These are phyloP conservation scores for Atopsyche davidsoni DNA, from an alignment of 1,140 invertebrate species.

Conservation along the genomic window DNA sequence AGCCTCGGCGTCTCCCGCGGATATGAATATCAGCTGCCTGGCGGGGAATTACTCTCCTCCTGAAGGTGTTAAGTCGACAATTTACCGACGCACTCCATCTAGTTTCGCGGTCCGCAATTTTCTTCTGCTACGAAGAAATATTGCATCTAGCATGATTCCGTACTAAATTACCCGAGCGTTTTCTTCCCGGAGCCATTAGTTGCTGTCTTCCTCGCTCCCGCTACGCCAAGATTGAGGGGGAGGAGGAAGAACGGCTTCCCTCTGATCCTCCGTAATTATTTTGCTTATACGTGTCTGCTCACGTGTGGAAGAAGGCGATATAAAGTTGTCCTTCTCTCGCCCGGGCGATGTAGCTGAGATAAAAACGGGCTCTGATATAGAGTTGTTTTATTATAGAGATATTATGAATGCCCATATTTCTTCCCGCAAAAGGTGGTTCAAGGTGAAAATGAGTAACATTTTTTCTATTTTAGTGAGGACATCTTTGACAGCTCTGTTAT, in stretches of 20 bases:
- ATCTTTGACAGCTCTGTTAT: too few relatives aligned
- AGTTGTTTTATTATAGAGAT: conserved; percentile 24
- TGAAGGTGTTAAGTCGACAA: conserved; percentile 2
- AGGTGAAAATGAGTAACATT: too few relatives aligned
- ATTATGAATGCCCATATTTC: conserved; percentile 19
- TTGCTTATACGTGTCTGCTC: neutral
- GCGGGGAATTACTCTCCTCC: neutral
- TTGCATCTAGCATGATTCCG: conserved; percentile 11
- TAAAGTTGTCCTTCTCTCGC: conserved; percentile 14
- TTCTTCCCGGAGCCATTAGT: neutral
- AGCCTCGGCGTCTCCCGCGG: too few relatives aligned
- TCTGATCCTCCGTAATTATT: conserved; percentile 6
- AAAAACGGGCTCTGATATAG: conserved; percentile 17
- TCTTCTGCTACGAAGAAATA: conserved; percentile 8
- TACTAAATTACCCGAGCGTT: conserved; percentile 10
- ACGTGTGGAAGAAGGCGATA: neutral
- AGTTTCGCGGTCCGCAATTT: conserved; percentile 5
- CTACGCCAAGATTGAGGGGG: neutral
- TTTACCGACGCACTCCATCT: neutral
- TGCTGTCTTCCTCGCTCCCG: conserved; percentile 1
- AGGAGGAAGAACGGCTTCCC: neutral
- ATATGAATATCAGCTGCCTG: neutral
- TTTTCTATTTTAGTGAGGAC: too few relatives aligned
- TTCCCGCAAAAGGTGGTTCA: conserved; percentile 14
- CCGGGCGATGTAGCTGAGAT: conserved; percentile 13